phyloP scores from a whole-genome alignment of 2,888 invertebrate species.

The Sphaerophoria rueppellii region DNA sequence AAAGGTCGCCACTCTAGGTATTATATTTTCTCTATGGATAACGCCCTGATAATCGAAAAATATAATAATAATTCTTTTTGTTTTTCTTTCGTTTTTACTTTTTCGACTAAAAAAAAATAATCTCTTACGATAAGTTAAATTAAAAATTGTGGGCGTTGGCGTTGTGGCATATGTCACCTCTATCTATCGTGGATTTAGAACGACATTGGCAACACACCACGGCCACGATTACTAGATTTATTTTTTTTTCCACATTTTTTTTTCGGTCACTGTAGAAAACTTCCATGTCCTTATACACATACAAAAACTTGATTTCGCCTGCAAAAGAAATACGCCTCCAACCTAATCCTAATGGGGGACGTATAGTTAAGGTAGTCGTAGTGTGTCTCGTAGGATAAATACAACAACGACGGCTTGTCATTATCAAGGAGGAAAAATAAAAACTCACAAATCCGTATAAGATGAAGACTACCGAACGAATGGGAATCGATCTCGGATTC shows the following conservation, averaged over 20 bases:
- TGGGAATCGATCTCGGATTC: background rate
- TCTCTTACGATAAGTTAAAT: background rate
- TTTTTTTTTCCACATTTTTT: slow-evolving; percentile 38
- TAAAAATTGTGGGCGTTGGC: slow-evolving; percentile 40
- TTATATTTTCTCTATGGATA: too few species aligned
- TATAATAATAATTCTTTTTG: background rate
- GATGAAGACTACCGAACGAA: slow-evolving; percentile 34
- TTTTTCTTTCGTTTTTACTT: background rate
- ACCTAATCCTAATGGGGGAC: too few species aligned
- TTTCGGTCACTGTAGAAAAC: background rate
- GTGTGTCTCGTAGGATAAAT: too few species aligned
- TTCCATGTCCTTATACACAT: background rate
- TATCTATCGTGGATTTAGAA: slow-evolving; percentile 10
- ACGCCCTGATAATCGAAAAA: slow-evolving; percentile 48
- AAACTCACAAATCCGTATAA: slow-evolving; percentile 60
- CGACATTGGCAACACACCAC: slow-evolving; percentile 24
- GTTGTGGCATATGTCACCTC: background rate
- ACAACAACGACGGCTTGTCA: background rate
- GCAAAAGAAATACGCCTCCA: too few species aligned
- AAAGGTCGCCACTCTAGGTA: too few species aligned
- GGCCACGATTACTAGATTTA: slow-evolving; percentile 25
- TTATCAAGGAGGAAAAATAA: slow-evolving; percentile 56
- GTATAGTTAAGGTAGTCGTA: too few species aligned
- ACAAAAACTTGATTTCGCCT: too few species aligned
- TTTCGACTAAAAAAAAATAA: background rate